Conservation (phyloP, 2,797 vertebrate genomes). For the Scomberomorus guttatus region DNA sequence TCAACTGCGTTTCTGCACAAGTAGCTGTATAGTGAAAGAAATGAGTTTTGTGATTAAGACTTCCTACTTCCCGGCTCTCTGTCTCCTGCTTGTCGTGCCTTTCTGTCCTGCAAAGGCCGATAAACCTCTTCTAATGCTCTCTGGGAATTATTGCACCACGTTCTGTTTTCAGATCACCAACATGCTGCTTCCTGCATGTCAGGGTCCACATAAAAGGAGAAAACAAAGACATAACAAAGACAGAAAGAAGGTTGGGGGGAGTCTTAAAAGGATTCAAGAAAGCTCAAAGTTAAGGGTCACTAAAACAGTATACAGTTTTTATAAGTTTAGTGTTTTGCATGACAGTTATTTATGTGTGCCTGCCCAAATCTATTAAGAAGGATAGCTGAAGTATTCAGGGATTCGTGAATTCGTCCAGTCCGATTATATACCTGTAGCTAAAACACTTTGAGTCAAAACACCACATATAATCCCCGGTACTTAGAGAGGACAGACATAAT, state of each 20-base stretch:
- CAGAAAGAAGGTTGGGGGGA: neutral
- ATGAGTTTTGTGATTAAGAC: neutral
- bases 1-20: neutral
- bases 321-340: neutral
- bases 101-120: neutral
- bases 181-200: neutral
- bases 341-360: neutral
- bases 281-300: neutral
- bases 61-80: neutral
- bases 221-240: neutral
- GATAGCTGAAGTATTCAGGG: neutral
- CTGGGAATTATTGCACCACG: neutral
- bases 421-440: slow-evolving; percentile 25
- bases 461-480: slow-evolving; percentile 10
- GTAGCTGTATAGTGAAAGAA: neutral
- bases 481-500: slow-evolving; percentile 39
- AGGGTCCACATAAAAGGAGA: neutral
- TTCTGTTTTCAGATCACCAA: neutral
- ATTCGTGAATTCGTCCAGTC: slow-evolving; percentile 2
- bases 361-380: neutral
- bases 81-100: neutral
- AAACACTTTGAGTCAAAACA: slow-evolving; percentile 37
- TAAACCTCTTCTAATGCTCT: neutral
- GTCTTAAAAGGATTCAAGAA: neutral
- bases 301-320: neutral